Evolutionary conservation across 2,888 invertebrate genomes (phyloP), one percentile per base, ranked within the genome.

Genomic region (Archips xylosteana): DNA sequence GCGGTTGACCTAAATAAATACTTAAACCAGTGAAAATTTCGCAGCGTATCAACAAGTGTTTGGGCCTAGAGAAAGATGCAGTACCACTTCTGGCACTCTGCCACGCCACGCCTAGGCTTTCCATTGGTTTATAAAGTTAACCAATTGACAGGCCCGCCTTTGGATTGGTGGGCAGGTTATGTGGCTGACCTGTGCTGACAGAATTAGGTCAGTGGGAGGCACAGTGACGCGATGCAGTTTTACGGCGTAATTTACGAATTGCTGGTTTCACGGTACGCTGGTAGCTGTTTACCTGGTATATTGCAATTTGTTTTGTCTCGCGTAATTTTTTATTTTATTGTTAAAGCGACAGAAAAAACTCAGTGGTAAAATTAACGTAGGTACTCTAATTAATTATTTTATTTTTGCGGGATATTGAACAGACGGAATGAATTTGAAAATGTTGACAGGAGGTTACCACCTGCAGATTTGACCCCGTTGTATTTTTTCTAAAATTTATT

Each of bases 31-130:
- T 73, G 64, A 69, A 73, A 74, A 45, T 65, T 23, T 70, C 69
- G 36, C 74, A 34, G 63, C 2, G 68, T 60, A 65, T 74, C 74
- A 74, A 74, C 74, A 74, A 74, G 74, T 74, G 74, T 65, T 39
- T 8, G 63, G 47, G 68, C 73, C 73, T 69, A 68, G 68, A 10
- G 65, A 74, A 74, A 74, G 74, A 74, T 74, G 74, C 74, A 74
- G 32, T 51, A 49, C 49, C 64, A 36, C 49, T 10, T 68, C 60
- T 74, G 74, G 74, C 74, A 70, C 60, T 12, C 6, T 65, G 74
- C 74, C 74, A 74, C 13, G 70, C 74, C 74, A 51, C 74, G 74
- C 74, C 74, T 74, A 74, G 70, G 74, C 74, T 70, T 74, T 74
- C 70, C 70, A 74, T 74, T 74, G 74, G 74, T 74, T 74, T 70